A percentile compares a stretch with the other conserved stretches of the same genome.
phyloP scores from a whole-genome alignment of 1,140 invertebrate genomes.

The Platyura marginata region DNA sequence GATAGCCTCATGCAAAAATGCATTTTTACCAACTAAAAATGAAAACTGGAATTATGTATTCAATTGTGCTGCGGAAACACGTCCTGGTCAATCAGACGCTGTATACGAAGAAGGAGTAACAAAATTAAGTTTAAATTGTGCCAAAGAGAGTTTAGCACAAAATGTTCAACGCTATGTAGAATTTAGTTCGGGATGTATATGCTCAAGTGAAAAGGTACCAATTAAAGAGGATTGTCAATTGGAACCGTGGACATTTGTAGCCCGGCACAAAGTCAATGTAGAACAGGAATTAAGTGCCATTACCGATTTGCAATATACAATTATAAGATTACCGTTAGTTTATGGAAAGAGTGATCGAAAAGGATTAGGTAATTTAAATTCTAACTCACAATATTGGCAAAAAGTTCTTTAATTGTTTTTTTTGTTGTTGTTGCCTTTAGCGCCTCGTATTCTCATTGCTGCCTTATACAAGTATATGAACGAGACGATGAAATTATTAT shows the following conservation, averaged over 20 bases:
- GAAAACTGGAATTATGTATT: conserved; percentile 57
- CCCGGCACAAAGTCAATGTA: conserved; percentile 65
- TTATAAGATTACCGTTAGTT: conserved; percentile 67
- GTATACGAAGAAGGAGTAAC: conserved; percentile 80
- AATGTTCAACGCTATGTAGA: conserved; percentile 58
- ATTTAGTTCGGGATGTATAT: conserved; percentile 67
- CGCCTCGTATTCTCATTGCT: conserved; percentile 65
- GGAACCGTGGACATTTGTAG: conserved; percentile 69
- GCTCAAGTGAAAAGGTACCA: conserved; percentile 54
- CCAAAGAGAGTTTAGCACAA: conserved; percentile 48
- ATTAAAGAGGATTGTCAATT: conserved; percentile 54
- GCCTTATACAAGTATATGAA: conserved; percentile 72
- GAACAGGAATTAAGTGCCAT: conserved; percentile 51
- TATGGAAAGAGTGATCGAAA: conserved; percentile 70
- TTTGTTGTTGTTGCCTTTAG: too few species aligned
- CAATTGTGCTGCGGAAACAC: conserved; percentile 81
- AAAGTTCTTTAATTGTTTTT: neutral
- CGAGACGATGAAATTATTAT: conserved; percentile 81
- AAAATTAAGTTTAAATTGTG: conserved; percentile 67
- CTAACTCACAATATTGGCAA: neutral
- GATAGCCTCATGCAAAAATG: conserved; percentile 55
- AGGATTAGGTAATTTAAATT: conserved; percentile 45
- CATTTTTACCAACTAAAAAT: conserved; percentile 39
- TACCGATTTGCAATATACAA: conserved; percentile 50
- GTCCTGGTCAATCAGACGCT: conserved; percentile 67